phyloP scores from a whole-genome alignment of 2,113 vertebrate genomes.

The Poecile atricapillus region DNA sequence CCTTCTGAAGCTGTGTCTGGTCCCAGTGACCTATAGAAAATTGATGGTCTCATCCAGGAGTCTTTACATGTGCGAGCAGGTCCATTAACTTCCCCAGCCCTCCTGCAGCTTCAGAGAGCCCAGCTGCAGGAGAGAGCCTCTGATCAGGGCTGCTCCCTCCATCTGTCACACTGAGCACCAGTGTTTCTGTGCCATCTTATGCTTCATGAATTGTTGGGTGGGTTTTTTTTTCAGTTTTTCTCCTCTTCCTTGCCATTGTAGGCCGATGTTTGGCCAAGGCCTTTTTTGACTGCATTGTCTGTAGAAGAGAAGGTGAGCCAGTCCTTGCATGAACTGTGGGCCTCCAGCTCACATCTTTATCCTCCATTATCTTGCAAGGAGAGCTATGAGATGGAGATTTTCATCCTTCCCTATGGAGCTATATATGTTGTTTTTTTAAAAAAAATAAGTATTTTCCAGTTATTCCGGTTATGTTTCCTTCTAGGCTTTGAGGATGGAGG shows the following conservation, averaged over 20 bases:
- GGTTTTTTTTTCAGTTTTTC: background rate
- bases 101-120: background rate
- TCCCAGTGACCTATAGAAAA: slow-evolving; percentile 35
- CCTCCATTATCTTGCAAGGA: background rate
- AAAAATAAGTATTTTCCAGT: background rate
- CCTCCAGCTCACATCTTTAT: background rate
- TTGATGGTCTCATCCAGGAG: slow-evolving; percentile 34
- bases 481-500: background rate
- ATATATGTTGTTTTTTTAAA: background rate
- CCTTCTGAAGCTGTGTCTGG: slow-evolving; percentile 40
- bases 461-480: background rate
- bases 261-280: background rate
- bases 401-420: background rate
- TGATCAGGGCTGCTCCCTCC: background rate
- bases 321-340: background rate
- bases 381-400: background rate
- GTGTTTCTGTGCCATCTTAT: background rate
- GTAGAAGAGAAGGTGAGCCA: background rate
- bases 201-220: background rate
- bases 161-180: background rate
- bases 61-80: background rate
- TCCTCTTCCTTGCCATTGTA: background rate
- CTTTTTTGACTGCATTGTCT: background rate
- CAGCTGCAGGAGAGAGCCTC: background rate
- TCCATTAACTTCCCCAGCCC: slow-evolving; percentile 28